These are phyloP conservation scores for Ceyx cyanopectus DNA, from an alignment of 2,113 vertebrate genomes.

Conservation along the genomic window DNA sequence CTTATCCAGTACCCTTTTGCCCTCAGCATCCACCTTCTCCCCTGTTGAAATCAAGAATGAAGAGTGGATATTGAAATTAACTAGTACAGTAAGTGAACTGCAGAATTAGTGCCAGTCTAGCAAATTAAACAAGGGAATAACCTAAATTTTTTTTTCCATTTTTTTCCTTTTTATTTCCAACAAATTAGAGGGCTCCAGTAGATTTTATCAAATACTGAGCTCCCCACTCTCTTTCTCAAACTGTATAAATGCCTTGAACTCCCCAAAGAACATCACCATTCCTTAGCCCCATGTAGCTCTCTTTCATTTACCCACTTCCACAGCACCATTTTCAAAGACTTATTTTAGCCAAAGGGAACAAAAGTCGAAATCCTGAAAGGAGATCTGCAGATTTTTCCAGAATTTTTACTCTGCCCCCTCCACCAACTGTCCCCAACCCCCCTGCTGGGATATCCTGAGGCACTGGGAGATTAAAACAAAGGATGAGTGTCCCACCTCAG, in stretches of 20 bases:
- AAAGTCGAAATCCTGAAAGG: constrained; percentile 74
- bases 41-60: constrained; percentile 70
- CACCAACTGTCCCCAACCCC: constrained; percentile 54
- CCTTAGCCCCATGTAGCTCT: constrained; percentile 67
- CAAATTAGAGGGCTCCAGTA: constrained; percentile 73
- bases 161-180: constrained; percentile 60
- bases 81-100: constrained; percentile 68
- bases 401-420: constrained; percentile 60
- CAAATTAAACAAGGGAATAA: constrained; percentile 74
- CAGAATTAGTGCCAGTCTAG: constrained; percentile 70
- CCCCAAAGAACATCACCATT: constrained; percentile 68
- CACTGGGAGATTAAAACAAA: constrained; percentile 72
- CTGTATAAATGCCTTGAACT: constrained; percentile 73
- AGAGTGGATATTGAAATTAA: constrained; percentile 68
- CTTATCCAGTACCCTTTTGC: constrained; percentile 67
- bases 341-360: constrained; percentile 74
- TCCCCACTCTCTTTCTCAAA: constrained; percentile 59
- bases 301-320: constrained; percentile 77
- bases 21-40: constrained; percentile 70
- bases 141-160: constrained; percentile 65
- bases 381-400: constrained; percentile 67
- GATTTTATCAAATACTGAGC: constrained; percentile 69
- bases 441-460: constrained; percentile 44
- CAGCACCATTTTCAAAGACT: constrained; percentile 73
- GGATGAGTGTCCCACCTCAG: not conserved